Conservation (phyloP, 2,797 vertebrate species). For the Danionella dracula region DNA sequence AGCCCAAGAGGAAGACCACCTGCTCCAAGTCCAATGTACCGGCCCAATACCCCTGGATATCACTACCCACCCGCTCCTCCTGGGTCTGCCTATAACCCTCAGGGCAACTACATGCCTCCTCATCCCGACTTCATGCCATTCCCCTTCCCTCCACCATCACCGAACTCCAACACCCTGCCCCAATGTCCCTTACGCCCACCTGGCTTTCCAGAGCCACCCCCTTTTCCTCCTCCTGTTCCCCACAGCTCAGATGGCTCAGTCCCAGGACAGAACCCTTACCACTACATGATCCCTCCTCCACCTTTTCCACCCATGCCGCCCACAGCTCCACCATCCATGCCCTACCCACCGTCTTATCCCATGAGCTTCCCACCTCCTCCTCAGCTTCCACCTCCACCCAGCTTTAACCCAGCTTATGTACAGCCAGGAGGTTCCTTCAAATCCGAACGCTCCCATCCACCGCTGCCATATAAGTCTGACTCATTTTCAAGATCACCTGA, state of each 20-base stretch:
- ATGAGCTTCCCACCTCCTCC: slow-evolving; percentile 80
- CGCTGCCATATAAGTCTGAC: slow-evolving; percentile 75
- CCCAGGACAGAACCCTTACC: slow-evolving; percentile 74
- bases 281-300: slow-evolving; percentile 85
- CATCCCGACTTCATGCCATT: slow-evolving; percentile 84
- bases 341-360: slow-evolving; percentile 79
- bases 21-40: slow-evolving; percentile 72
- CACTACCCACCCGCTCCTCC: slow-evolving; percentile 73
- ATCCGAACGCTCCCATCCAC: slow-evolving; percentile 66
- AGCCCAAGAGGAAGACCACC: slow-evolving; percentile 75
- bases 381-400: slow-evolving; percentile 73
- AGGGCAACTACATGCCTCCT: slow-evolving; percentile 76
- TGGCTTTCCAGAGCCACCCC: slow-evolving; percentile 81
- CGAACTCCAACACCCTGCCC: slow-evolving; percentile 66
- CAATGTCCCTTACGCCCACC: slow-evolving; percentile 79
- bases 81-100: slow-evolving; percentile 68
- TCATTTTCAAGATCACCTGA: slow-evolving; percentile 83
- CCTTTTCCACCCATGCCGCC: slow-evolving; percentile 73
- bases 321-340: slow-evolving; percentile 70
- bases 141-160: slow-evolving; percentile 74
- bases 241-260: slow-evolving; percentile 67
- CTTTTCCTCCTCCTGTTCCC: slow-evolving; percentile 83
- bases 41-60: slow-evolving; percentile 76
- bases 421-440: slow-evolving; percentile 65
- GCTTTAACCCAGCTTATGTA: slow-evolving; percentile 72